Conservation (phyloP, 2,888 invertebrate genomes). For the Cylindroiulus punctatus region DNA sequence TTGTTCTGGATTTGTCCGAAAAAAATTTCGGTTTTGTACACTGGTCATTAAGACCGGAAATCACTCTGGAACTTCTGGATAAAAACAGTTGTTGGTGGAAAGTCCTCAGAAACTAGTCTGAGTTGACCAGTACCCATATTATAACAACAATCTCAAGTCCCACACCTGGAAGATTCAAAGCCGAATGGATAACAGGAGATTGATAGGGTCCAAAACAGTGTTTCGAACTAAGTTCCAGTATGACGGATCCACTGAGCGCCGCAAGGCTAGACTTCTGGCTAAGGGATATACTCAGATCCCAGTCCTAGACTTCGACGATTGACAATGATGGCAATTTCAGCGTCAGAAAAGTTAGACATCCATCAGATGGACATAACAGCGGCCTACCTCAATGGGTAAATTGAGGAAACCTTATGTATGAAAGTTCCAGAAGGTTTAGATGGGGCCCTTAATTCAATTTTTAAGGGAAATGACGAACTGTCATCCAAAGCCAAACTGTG, state of each 20-base stretch:
- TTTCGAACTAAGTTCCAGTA: background rate
- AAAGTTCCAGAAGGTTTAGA: background rate
- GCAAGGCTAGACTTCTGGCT: background rate
- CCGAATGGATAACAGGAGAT: no score
- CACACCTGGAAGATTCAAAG: no score
- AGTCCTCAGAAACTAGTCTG: no score
- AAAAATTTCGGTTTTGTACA: no score
- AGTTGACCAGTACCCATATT: no score
- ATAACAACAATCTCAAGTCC: no score
- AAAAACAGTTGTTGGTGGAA: no score
- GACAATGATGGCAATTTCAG: background rate
- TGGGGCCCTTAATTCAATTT: background rate
- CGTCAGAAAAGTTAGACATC: background rate
- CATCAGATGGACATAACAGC: conserved; percentile 7
- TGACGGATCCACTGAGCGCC: background rate
- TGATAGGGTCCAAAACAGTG: background rate
- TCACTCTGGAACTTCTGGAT: no score
- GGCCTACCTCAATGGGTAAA: background rate
- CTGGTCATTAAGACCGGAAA: no score
- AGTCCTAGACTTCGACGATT: background rate
- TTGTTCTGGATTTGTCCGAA: no score
- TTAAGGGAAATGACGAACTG: background rate
- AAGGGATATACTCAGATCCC: background rate
- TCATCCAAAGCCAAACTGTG: background rate
- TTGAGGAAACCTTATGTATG: background rate